Conservation (phyloP, 2,797 vertebrate species). For the Australoheros facetus region DNA sequence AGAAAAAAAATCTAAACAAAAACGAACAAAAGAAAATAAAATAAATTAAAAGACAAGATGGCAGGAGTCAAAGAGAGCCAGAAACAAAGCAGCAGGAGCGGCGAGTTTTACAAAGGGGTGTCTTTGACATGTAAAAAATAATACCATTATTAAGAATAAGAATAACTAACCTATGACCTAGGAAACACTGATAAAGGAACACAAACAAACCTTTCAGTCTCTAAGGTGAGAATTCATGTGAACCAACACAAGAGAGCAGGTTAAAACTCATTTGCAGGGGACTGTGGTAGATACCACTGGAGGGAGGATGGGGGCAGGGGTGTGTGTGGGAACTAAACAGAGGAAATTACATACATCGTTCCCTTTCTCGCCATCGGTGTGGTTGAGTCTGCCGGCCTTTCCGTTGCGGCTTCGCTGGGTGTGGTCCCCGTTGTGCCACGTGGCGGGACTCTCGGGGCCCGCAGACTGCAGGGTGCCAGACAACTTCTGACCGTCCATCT, state of each 20-base stretch:
- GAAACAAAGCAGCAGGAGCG: conserved; percentile 68
- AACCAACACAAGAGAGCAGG: conserved; percentile 69
- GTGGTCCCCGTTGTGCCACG: conserved; percentile 91
- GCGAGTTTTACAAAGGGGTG: conserved; percentile 43
- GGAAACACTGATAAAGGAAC: conserved; percentile 40
- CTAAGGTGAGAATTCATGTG: conserved; percentile 58
- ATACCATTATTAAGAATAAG: conserved; percentile 22
- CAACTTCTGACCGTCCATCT: conserved; percentile 84
- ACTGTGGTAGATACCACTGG: conserved; percentile 65
- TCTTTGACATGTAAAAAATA: conserved; percentile 46
- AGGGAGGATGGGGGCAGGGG: conserved; percentile 24
- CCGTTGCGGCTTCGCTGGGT: conserved; percentile 84
- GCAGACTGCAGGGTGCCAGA: conserved; percentile 83
- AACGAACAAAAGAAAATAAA: conserved; percentile 5
- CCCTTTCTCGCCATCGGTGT: conserved; percentile 81
- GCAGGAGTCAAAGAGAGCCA: conserved; percentile 65
- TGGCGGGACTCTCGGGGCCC: conserved; percentile 80
- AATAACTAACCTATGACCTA: conserved; percentile 44
- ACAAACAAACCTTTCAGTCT: conserved; percentile 36
- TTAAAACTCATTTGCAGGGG: conserved; percentile 59
- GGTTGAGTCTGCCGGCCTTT: conserved; percentile 83
- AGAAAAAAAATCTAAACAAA: conserved; percentile 10
- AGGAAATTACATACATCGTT: conserved; percentile 94
- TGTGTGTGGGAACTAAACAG: conserved; percentile 64
- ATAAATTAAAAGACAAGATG: conserved; percentile 51